A percentile compares a stretch with the other conserved stretches of the same genome.
These are phyloP conservation scores for Platycnemis pennipes DNA, from an alignment of 2,888 invertebrate species.

Conservation along the genomic window DNA sequence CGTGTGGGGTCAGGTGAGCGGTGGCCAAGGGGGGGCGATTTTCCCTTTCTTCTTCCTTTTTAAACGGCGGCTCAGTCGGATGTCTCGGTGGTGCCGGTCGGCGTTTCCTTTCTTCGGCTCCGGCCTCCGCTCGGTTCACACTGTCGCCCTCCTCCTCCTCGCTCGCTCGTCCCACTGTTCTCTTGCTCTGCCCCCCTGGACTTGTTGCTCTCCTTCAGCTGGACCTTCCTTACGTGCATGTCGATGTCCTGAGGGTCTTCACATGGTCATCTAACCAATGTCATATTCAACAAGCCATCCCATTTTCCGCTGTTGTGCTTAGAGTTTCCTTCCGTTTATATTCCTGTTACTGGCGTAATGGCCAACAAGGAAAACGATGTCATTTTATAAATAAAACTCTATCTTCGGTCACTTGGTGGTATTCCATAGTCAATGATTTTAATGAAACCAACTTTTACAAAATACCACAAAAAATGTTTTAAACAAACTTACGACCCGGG, in stretches of 20 bases:
- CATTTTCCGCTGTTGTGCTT: too few species aligned
- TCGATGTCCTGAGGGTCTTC: background rate
- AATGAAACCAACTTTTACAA: too few species aligned
- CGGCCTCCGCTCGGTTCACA: background rate
- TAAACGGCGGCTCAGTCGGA: background rate
- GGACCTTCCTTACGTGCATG: background rate
- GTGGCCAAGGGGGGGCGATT: background rate
- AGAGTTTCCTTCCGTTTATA: too few species aligned
- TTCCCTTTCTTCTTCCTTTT: background rate
- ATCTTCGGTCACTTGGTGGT: too few species aligned
- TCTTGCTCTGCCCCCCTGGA: background rate
- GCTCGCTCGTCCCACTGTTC: background rate
- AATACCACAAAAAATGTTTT: too few species aligned
- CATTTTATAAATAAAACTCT: too few species aligned
- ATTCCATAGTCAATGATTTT: too few species aligned
- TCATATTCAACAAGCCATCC: too few species aligned
- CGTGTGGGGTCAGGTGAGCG: background rate
- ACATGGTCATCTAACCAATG: too few species aligned
- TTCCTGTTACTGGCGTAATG: too few species aligned
- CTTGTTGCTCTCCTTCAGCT: slow-evolving; percentile 5
- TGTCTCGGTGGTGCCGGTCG: background rate
- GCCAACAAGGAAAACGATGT: too few species aligned
- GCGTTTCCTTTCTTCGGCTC: background rate
- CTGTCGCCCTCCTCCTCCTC: background rate
- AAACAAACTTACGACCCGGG: too few species aligned